Evolutionary conservation across 2,888 invertebrate genomes (phyloP).

Genomic region (Oscheius sp.): DNA sequence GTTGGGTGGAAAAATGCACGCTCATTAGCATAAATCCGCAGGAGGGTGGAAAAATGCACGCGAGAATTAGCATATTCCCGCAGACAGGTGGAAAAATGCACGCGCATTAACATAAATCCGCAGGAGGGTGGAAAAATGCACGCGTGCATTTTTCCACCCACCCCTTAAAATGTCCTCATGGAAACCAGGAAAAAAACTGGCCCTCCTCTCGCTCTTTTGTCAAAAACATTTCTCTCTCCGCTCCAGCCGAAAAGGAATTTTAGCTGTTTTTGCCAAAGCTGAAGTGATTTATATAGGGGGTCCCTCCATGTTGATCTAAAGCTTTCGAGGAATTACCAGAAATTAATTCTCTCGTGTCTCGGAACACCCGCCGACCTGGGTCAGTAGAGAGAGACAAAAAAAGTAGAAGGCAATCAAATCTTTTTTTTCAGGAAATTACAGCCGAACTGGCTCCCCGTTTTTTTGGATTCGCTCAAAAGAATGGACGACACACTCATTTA

Average conservation of each 20-base stretch:
- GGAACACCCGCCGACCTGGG: not conserved
- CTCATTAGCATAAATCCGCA: no score
- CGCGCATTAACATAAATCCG: no score
- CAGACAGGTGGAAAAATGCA: no score
- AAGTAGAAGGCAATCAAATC: conserved; percentile 19
- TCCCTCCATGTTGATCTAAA: not conserved
- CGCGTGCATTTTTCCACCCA: no score
- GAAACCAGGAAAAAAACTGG: not conserved
- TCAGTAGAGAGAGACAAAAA: no score
- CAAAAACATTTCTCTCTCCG: not conserved
- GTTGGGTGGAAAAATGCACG: no score
- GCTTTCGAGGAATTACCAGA: conserved; percentile 14
- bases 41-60: no score
- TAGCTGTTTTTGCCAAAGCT: not conserved
- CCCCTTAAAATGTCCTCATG: not conserved
- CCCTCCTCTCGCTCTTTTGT: not conserved
- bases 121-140: no score
- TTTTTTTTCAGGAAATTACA: conserved; percentile 12
- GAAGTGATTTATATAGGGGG: conserved; percentile 9
- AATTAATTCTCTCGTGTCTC: conserved; percentile 10
- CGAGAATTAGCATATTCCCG: no score
- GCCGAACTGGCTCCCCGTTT: not conserved
- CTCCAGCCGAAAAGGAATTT: not conserved
- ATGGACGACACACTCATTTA: conserved; percentile 21
- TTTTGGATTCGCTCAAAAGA: conserved; percentile 5